Base-by-base conservation (phyloP, 2,113 vertebrate genomes). In the Leucopternis melanops region DNA sequence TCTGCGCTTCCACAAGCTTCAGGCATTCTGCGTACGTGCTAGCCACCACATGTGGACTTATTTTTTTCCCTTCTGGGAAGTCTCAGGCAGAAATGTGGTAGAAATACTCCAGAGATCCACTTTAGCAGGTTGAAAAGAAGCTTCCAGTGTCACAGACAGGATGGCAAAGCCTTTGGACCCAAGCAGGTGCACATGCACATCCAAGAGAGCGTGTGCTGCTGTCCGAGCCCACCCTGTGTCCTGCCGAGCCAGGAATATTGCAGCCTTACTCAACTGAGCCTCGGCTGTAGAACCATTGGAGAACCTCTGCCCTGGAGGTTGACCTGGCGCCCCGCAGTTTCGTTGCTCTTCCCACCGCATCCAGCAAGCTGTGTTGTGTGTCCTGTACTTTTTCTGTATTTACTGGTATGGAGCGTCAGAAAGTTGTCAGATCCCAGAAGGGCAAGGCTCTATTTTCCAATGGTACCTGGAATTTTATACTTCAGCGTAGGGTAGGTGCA, bases 1-100 rank as follows among this genome's bases (percentile, higher is more conserved):
- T 66, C 36, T 80, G 69, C n/a, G 2, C 44, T 63, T 82, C n/a
- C 66, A 26, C 57, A 47, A 25, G 66, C 52, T 63, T 65, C 34
- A n/a, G 63, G 40, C 1, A 0, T 91, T 81, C 55, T 34, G 16
- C 2, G 1, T 34, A 15, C 5, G 1, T 55, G 45, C 38, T 50
- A 70, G 18, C 36, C 34, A 19, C 38, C 67, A 25, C 7, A 21
- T 4, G 7, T 38, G 62, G 65, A 18, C 59, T 88, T 75, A 8
- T 55, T 29, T 47, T 74, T 84, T 75, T 34, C 5, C 32, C 22
- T 59, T 72, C 38, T 71, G 57, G 42, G 66, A 88, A 92, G 75
- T 45, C 1, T 5, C 19, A 42, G 62, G 10, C 38, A 47, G 29
- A 77, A 75, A 23, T 58, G 26, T 45, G 16, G 26, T 57, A 47